Base-by-base conservation (phyloP, 53 echinoderm and acorn worm genomes). In the Zoroaster sp. region DNA sequence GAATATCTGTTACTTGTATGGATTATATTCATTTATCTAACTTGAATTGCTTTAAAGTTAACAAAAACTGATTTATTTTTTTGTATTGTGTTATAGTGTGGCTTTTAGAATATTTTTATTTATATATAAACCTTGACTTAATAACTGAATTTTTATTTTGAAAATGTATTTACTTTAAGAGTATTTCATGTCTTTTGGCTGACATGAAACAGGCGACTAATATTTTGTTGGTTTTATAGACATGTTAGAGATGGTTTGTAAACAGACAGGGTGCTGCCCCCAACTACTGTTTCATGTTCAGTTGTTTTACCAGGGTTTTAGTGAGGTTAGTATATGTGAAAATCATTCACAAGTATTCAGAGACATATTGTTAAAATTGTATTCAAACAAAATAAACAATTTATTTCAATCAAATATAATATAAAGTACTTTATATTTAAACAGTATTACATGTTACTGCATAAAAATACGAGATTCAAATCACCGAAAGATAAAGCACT, bases 321-420 rank as follows among this genome's bases (percentile, higher is more conserved):
- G n/a, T n/a, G n/a, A n/a, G n/a, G n/a, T n/a, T n/a, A n/a, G n/a
- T n/a, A n/a, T n/a, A n/a, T n/a, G n/a, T n/a, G n/a, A n/a, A n/a
- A n/a, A n/a, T n/a, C n/a, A n/a, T n/a, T n/a, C n/a, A n/a, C n/a
- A n/a, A n/a, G n/a, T n/a, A n/a, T n/a, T n/a, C n/a, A n/a, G n/a
- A n/a, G n/a, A n/a, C n/a, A n/a, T n/a, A n/a, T n/a, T n/a, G n/a
- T n/a, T 72, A 15, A 75, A 47, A 28, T 43, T 18, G 6, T 75
- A 75, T 28, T 81, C 67, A 66, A 81, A 66, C 66, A 81, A 81
- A 81, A 81, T 81, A 81, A 67, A 81, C 63, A 39, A 21, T 81
- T 43, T 81, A 81, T 81, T 81, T 66, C 42, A 81, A 67, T 81
- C 81, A 66, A 54, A 81, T 67, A 67, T 81, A 81, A 65, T 67